Evolutionary conservation across 2,113 vertebrate species (phyloP).

Genomic region (Nesoenas mayeri): DNA sequence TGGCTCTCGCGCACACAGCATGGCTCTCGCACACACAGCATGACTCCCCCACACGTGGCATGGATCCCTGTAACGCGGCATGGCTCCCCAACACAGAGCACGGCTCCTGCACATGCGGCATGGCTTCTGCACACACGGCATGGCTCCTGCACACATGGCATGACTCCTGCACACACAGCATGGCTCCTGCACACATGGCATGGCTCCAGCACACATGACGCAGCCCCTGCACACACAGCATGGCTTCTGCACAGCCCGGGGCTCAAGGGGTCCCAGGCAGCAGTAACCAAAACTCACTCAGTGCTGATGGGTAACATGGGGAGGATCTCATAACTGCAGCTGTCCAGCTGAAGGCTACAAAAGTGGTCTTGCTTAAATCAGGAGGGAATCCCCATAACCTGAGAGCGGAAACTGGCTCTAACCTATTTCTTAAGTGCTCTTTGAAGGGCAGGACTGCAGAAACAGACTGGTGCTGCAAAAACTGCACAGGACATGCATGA

Average conservation of each 20-base stretch:
- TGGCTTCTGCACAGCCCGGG: accelerated
- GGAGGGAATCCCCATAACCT: no score
- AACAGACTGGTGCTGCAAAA: background rate
- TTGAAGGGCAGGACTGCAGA: background rate
- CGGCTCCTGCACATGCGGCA: no score
- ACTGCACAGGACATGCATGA: accelerated
- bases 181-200: no score
- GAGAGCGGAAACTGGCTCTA: background rate
- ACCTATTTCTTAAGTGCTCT: background rate
- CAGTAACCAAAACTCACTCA: background rate
- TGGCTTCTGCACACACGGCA: no score
- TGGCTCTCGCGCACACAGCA: no score
- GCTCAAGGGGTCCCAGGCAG: accelerated
- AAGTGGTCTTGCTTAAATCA: background rate
- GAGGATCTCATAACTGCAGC: background rate
- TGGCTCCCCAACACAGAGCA: no score
- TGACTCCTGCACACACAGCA: no score
- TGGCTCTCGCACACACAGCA: no score
- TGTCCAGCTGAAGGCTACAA: background rate
- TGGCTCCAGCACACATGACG: no score
- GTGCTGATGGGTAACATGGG: background rate
- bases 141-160: no score
- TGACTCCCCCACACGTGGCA: no score
- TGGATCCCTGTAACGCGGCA: no score
- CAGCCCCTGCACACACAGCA: accelerated